Evolutionary conservation across 2,888 invertebrate species (phyloP), one percentile per base, ranked within the genome.

Genomic region (Ptychoptera albimana): DNA sequence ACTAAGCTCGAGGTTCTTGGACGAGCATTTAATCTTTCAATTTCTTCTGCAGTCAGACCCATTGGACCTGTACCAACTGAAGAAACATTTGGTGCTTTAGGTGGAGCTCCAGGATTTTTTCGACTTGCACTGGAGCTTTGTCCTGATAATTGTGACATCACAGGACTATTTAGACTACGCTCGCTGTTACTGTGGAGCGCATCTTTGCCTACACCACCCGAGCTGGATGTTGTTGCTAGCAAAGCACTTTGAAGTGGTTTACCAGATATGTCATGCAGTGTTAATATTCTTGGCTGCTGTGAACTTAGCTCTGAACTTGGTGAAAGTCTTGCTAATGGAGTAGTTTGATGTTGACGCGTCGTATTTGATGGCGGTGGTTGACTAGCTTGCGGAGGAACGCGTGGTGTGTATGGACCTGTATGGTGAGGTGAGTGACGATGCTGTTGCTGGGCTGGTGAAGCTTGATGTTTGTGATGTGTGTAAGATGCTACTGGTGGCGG

Each of bases 271-370:
- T 92, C 92, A 62, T 91, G 87, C 32, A 92, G 68, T 1, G 92
- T 92, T n/a, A 92, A 68, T 55, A 93, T 93, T 51, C 92, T 71
- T 1, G 92, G 91, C 55, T 89, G 89, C 59, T 91, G 91, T 9
- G 83, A 79, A 52, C 91, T 91, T 50, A 92, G 67, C 63, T 92
- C 92, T 54, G 89, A 89, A 57, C 91, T 91, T 0, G 92, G 92
- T 51, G 91, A 91, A 16, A 92, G 68, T 49, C 92, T 71, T 2
- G 92, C 92, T 39, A 93, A 66, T 4, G 92, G 93, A 1, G 92
- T 92, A 50, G 87, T 88, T 64, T 91, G 89, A 58, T 89, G 81
- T 49, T 83, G 77, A 51, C 83, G 72, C 2, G 75, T 71, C 45
- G 76, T 72, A 31, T 77, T 74, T 43, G 81, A 71, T 43, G 78